Conservation (phyloP, 2,113 vertebrate genomes). For the Lethenteron camtschaticum region DNA sequence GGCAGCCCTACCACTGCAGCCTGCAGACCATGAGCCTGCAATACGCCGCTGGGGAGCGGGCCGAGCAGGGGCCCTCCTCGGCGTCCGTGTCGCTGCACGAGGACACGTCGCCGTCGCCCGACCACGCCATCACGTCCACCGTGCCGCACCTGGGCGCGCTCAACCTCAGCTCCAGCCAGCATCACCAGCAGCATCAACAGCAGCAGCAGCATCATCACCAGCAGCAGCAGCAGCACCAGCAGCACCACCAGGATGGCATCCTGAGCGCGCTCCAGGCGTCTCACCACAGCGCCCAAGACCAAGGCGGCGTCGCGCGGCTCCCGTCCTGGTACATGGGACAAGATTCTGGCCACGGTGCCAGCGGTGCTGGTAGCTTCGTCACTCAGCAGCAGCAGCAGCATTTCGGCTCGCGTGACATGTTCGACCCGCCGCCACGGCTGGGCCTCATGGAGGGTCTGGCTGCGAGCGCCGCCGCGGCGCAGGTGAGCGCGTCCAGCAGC, state of each 20-base stretch:
- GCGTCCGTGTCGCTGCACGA: not conserved
- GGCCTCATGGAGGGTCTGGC: not conserved
- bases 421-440: not conserved
- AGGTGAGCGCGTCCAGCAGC: constrained; percentile 4
- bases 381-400: not conserved
- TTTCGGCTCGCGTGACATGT: not conserved
- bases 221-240: not conserved
- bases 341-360: not conserved
- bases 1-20: not conserved
- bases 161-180: constrained; percentile 4
- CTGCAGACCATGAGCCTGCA: constrained; percentile 3
- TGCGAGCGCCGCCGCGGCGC: constrained; percentile 3
- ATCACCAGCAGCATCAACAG: not conserved
- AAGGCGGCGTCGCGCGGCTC: not conserved
- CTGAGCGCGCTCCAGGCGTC: not conserved
- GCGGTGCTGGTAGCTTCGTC: not conserved
- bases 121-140: constrained; percentile 5
- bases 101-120: constrained; percentile 2
- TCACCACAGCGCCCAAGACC: not conserved
- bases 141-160: constrained; percentile 3
- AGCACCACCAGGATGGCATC: constrained; percentile 1
- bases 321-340: constrained; percentile 5
- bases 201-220: constrained; percentile 2
- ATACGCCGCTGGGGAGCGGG: not conserved
- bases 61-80: not conserved